A percentile compares a stretch with the other conserved stretches of the same genome.
These are phyloP conservation scores for Paragorgia papillata DNA, from an alignment of 92 coral and sea anemone genomes.

Conservation along the genomic window DNA sequence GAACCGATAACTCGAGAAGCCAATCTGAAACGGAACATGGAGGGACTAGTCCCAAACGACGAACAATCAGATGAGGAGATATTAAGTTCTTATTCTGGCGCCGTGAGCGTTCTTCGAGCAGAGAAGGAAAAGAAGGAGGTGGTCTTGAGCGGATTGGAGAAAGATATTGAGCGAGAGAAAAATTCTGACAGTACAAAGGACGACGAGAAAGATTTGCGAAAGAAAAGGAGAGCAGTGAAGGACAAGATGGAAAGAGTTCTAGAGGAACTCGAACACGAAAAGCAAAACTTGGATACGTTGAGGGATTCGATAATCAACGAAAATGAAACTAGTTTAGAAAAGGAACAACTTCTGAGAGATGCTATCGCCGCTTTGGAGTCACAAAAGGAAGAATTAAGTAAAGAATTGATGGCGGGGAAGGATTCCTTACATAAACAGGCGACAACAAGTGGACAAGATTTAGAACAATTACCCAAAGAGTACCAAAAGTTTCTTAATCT, in stretches of 20 bases:
- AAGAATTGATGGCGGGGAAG: background rate
- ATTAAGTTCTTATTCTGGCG: background rate
- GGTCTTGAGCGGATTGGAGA: background rate
- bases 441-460: background rate
- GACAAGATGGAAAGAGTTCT: background rate
- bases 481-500: background rate
- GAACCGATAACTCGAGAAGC: slow-evolving; percentile 21
- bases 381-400: slow-evolving; percentile 5
- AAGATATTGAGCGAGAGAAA: slow-evolving; percentile 10
- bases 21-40: slow-evolving; percentile 12
- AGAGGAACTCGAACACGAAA: background rate
- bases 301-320: background rate
- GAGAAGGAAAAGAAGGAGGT: slow-evolving; percentile 22
- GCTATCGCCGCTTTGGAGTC: background rate
- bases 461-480: background rate
- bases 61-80: background rate
- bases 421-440: background rate
- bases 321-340: background rate
- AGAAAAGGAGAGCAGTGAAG: background rate
- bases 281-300: background rate
- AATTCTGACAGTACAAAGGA: background rate
- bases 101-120: background rate
- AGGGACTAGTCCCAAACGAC: background rate
- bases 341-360: slow-evolving; percentile 1
- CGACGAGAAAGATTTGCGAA: background rate